Conservation (phyloP, 1,140 invertebrate genomes). For the Drosophila insularis region DNA sequence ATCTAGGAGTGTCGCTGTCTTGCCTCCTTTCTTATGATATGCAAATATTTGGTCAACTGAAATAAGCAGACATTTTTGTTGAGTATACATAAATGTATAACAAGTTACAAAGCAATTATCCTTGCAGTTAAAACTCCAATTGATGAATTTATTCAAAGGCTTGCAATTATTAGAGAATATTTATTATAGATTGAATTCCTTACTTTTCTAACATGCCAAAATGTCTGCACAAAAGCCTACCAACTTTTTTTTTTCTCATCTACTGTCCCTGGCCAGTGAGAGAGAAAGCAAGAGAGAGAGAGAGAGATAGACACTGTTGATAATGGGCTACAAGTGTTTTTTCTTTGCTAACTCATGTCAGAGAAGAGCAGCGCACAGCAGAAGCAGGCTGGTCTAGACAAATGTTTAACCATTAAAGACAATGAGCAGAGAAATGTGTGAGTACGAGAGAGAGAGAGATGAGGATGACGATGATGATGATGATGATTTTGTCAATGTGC, state of each 20-base stretch:
- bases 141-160: too few relatives aligned
- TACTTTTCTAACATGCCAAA: not conserved
- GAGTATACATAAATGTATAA: slow-evolving; percentile 37
- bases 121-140: not conserved
- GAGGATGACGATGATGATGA: not conserved
- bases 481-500: slow-evolving; percentile 28
- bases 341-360: slow-evolving; percentile 27
- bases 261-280: not conserved
- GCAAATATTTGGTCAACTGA: slow-evolving; percentile 63
- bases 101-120: slow-evolving; percentile 40
- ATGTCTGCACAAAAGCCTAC: not conserved
- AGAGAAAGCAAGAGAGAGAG: too few relatives aligned
- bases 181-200: not conserved
- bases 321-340: slow-evolving; percentile 71
- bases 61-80: slow-evolving; percentile 39
- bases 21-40: slow-evolving; percentile 62
- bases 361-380: slow-evolving; percentile 2
- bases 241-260: not conserved
- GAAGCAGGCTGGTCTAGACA: slow-evolving; percentile 36
- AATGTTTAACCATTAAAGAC: slow-evolving; percentile 50
- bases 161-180: not conserved
- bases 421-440: not conserved
- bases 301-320: not conserved
- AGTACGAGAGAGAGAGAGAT: not conserved
- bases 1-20: slow-evolving; percentile 7